Evolutionary conservation across 2,888 invertebrate species (phyloP), one percentile per base, ranked within the genome.

Genomic region (Harpalus rufipes): DNA sequence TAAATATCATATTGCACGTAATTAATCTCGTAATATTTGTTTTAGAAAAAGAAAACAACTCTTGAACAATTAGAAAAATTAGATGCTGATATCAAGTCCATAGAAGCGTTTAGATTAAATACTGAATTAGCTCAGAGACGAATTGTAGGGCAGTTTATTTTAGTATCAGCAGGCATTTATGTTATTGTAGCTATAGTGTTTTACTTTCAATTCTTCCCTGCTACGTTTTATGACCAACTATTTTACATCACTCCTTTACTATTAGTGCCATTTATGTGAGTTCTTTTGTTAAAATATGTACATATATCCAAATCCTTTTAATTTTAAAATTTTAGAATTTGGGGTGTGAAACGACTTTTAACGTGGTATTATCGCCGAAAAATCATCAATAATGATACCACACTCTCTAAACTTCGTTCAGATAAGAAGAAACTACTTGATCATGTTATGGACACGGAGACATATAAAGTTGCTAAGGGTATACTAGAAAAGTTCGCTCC

Each of bases 391-490:
- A 97, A 97, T 91, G 95, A 96, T 89, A 92, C 93, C 84, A 95
- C 95, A 90, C 91, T 97, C 58, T 91, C 91, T 72, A 93, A 93
- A 81, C 93, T 98, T 91, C 93, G 94, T 87, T 94, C 94, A n/a
- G 95, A 97, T 88, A 98, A 97, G 89, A 96, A 95, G 90, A 95
- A 96, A 90, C 95, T 99, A 86, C 92, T 99, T 84, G 98, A 99
- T 89, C 96, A 97, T 89, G 98, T 99, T 44, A 98, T 97, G 95
- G 98, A 99, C 89, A 99, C 96, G 56, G 99, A 99, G 91, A 99
- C 98, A 0, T 99, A 98, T 90, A 99, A 99, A 92, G 96, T 94
- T 76, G 98, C 98, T 5, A 97, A 96, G 90, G 95, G 96, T 90
- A 96, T 98, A 87, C 92, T 98, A 85, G 96, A 97, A 90, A 96